Base-by-base conservation (phyloP, 2,888 invertebrate genomes). In the Malthinus flaveolus region DNA sequence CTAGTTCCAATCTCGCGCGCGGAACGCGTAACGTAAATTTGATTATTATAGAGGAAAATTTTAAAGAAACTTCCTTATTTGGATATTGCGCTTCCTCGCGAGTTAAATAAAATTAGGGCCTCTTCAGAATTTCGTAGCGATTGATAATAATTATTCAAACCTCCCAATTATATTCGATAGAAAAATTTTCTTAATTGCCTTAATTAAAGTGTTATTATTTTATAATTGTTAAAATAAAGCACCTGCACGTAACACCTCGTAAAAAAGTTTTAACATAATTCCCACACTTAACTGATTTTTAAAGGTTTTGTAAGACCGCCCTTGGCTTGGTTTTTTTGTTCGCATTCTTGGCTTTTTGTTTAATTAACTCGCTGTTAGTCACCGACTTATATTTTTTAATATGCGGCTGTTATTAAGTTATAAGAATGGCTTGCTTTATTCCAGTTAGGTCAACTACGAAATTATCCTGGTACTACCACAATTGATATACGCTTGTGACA, bases 311-410 rank as follows among this genome's bases (percentile, higher is more conserved):
- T 11, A 45, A 46, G 46, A 32, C 44, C 45, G 46, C 36, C 53
- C 35, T 47, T 51, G 51, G 35, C 33, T 45, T 10, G 12, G 5
- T 53, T 53, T 53, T n/a, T 53, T 53, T 53, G 53, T 53, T 36
- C 53, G 53, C 12, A 53, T 53, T 53, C 53, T 10, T 36, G 34
- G 23, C 45, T n/a, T 15, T n/a, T 37, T 37, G 51, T 51, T 44
- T 51, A 51, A 51, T 51, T 44, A 51, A 51, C 44, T 44, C 32
- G 42, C 44, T 37, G 39, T 51, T 51, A 42, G 49, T 42, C 32
- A 49, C 32, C 34, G 32, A 37, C 39, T 42, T 23, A 11, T 42
- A n/a, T 46, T 46, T 31, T 10, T 11, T 9, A 12, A 23, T 45
- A n/a, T 15, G 15, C 10, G 7, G n/a, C 7, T 8, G 10, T 11